Percentiles rank a stretch among this genome's conserved stretches.
phyloP scores from a whole-genome alignment of 37 sponge, comb jelly and placozoan species.

The Amphimedon queenslandica region DNA sequence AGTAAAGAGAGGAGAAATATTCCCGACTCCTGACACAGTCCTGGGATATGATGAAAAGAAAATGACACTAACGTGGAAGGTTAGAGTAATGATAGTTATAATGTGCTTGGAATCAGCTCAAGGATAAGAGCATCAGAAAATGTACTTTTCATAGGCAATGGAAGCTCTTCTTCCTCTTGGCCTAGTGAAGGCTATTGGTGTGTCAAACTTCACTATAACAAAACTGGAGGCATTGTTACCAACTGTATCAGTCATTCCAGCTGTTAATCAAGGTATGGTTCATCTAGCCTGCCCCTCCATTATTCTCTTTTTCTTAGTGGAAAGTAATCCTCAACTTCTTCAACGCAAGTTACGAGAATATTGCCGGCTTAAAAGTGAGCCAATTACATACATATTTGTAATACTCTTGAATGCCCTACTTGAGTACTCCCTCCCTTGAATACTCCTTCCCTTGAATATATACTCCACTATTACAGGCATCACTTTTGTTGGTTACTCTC shows the following conservation, averaged over 20 bases:
- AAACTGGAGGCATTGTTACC: constrained; percentile 21
- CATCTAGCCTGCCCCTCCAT: neutral
- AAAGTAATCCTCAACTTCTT: constrained; percentile 57
- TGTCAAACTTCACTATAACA: constrained; percentile 49
- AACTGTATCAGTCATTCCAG: constrained; percentile 54
- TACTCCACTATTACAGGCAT: constrained; percentile 53
- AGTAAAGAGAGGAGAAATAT: neutral
- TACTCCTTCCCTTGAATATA: too few species aligned
- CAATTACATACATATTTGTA: neutral
- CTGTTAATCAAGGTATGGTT: constrained; percentile 44
- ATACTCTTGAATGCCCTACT: neutral
- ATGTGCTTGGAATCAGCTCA: neutral
- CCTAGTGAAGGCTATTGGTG: constrained; percentile 43
- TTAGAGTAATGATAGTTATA: neutral
- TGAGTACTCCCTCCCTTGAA: too few species aligned
- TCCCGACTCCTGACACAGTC: neutral
- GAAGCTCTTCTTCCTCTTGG: constrained; percentile 14
- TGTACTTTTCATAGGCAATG: constrained; percentile 1
- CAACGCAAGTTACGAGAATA: constrained; percentile 51
- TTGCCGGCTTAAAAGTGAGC: constrained; percentile 40
- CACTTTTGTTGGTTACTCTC: constrained; percentile 68
- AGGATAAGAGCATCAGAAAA: neutral
- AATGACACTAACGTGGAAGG: constrained; percentile 35
- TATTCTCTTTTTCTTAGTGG: constrained; percentile 14
- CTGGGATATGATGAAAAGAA: constrained; percentile 22